A percentile compares a stretch with the other conserved stretches of the same genome.
Evolutionary conservation across 2,888 invertebrate genomes (phyloP).

Genomic region (Pogonocherus hispidulus): DNA sequence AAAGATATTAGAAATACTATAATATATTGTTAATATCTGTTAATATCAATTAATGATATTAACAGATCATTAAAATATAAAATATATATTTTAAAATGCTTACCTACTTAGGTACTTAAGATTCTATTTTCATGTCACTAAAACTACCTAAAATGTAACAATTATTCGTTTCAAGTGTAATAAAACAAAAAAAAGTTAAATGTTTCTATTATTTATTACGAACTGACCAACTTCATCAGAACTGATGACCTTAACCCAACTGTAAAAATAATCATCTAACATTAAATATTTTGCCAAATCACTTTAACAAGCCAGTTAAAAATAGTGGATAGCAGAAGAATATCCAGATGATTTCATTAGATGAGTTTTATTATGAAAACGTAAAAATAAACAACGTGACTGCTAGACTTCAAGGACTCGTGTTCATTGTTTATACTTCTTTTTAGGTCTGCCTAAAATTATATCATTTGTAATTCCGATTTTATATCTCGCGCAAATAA

Average conservation of each 20-base stretch:
- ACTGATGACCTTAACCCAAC: constrained; percentile 17
- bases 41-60: too few species aligned
- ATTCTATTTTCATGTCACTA: too few species aligned
- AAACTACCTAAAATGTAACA: too few species aligned
- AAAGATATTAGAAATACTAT: too few species aligned
- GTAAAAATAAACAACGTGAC: constrained; percentile 21
- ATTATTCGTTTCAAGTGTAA: too few species aligned
- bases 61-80: too few species aligned
- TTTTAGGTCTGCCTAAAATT: not conserved
- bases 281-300: constrained; percentile 5
- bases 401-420: constrained; percentile 13
- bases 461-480: not conserved
- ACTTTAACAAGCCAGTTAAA: constrained; percentile 12
- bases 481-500: not conserved
- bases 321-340: constrained; percentile 22
- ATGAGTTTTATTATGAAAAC: constrained; percentile 14
- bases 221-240: not conserved
- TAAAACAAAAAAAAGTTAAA: too few species aligned
- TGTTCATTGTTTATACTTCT: not conserved
- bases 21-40: too few species aligned
- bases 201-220: too few species aligned
- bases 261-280: not conserved
- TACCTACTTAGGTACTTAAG: too few species aligned
- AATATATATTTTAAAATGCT: too few species aligned
- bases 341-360: constrained; percentile 5